Conservation (phyloP, 2,888 invertebrate species). For the Stenodema calcarata region DNA sequence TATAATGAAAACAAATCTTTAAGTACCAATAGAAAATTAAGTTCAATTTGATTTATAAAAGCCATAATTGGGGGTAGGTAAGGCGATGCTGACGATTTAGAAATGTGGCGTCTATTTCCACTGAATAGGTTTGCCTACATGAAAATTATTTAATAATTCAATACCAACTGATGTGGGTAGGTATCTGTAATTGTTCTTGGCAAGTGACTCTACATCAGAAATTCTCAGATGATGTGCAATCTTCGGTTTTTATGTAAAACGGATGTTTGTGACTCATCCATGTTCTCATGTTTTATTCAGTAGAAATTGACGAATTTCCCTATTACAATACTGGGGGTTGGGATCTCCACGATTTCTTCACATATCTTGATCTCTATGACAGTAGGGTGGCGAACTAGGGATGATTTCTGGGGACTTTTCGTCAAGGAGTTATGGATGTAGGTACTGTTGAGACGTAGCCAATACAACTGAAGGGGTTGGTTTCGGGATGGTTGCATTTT, state of each 20-base stretch:
- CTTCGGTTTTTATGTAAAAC: no score
- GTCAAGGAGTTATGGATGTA: background rate
- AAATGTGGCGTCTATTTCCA: no score
- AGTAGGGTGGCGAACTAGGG: background rate
- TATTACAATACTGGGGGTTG: background rate
- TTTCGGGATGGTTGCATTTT: slow-evolving; percentile 38
- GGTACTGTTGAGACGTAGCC: background rate
- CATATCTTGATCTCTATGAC: background rate
- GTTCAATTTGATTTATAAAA: no score
- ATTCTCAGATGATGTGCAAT: no score
- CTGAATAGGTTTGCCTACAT: no score
- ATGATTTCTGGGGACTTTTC: background rate
- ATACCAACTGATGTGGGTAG: no score
- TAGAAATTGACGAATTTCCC: background rate
- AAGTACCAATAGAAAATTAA: background rate
- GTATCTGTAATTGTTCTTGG: no score
- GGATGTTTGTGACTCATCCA: no score
- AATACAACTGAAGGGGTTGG: background rate
- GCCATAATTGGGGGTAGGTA: no score
- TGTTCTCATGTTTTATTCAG: background rate
- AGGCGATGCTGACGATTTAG: no score
- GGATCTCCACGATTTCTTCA: background rate
- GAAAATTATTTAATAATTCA: no score
- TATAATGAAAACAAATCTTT: background rate
- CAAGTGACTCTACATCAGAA: no score